Evolutionary conservation across 2,113 vertebrate species (phyloP).

Genomic region (Lucifuga dentata): DNA sequence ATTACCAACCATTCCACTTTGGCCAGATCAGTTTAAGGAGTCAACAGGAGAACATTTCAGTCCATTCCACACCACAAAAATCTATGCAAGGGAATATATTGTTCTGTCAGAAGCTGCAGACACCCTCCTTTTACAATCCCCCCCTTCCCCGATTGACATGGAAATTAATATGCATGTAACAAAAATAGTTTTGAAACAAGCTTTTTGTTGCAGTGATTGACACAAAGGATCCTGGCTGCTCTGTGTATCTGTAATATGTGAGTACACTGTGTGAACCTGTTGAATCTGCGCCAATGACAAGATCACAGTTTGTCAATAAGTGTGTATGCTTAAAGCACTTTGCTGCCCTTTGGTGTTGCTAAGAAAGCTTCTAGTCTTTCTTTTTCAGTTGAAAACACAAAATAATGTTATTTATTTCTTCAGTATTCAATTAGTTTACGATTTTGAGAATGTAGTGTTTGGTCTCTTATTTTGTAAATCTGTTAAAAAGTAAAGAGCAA

Average conservation of each 20-base stretch:
- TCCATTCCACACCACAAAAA: slow-evolving; percentile 70
- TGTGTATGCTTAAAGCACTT: slow-evolving; percentile 41
- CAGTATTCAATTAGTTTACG: slow-evolving; percentile 46
- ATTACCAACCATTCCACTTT: slow-evolving; percentile 33
- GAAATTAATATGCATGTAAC: slow-evolving; percentile 77
- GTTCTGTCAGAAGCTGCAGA: slow-evolving; percentile 31
- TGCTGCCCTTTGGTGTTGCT: slow-evolving; percentile 60
- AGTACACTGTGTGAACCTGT: slow-evolving; percentile 32
- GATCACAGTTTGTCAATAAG: slow-evolving; percentile 18
- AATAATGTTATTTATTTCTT: slow-evolving; percentile 60
- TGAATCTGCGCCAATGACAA: slow-evolving; percentile 32
- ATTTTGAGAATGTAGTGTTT: slow-evolving; percentile 54
- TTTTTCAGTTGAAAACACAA: slow-evolving; percentile 38
- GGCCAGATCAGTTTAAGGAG: slow-evolving; percentile 18
- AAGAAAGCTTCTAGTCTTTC: slow-evolving; percentile 61
- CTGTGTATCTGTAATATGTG: slow-evolving; percentile 37
- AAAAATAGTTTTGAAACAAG: slow-evolving; percentile 49
- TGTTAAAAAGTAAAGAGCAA: slow-evolving; percentile 52
- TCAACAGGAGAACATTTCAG: slow-evolving; percentile 43
- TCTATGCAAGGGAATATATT: slow-evolving; percentile 82
- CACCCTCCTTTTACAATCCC: slow-evolving; percentile 13
- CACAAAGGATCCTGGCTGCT: slow-evolving; percentile 62
- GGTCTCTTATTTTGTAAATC: slow-evolving; percentile 69
- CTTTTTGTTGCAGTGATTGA: slow-evolving; percentile 51
- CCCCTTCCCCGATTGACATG: slow-evolving; percentile 45